A percentile compares a stretch with the other conserved stretches of the same genome.
Evolutionary conservation across 2,113 vertebrate genomes (phyloP).

Genomic region (Takifugu flavidus): DNA sequence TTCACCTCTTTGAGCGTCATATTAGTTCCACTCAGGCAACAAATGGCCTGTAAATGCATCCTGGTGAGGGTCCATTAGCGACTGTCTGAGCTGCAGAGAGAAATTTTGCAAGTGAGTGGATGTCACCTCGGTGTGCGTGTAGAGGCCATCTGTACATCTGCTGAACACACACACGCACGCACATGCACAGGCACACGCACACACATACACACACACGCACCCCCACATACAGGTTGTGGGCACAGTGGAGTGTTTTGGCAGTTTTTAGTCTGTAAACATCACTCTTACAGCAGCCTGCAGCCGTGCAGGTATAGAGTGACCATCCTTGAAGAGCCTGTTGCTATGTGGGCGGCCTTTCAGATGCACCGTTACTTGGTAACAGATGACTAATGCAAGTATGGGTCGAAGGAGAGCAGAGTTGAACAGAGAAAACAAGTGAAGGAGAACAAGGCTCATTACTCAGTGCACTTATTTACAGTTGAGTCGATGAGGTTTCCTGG

Average conservation of each 20-base stretch:
- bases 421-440: constrained; percentile 10
- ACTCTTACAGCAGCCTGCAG: constrained; percentile 13
- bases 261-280: constrained; percentile 5
- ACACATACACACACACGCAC: constrained; percentile 12
- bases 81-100: background rate
- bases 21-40: constrained; percentile 22
- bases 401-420: constrained; percentile 43
- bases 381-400: constrained; percentile 44
- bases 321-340: constrained; percentile 49
- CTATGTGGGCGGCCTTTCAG: constrained; percentile 62
- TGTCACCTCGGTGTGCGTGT: constrained; percentile 7
- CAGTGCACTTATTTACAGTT: constrained; percentile 4
- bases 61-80: constrained; percentile 21
- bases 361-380: constrained; percentile 75
- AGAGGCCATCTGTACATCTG: constrained; percentile 18
- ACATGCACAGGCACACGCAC: constrained; percentile 25
- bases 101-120: constrained; percentile 13
- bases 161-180: too few species aligned
- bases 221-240: too few species aligned
- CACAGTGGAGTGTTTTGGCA: background rate
- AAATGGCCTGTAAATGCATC: constrained; percentile 27
- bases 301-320: constrained; percentile 32
- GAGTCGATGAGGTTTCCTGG: background rate
- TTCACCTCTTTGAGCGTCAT: too few species aligned
- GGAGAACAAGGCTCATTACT: constrained; percentile 14